Evolutionary conservation across 2,888 invertebrate species (phyloP).

Genomic region (Geotrupes spiniger): DNA sequence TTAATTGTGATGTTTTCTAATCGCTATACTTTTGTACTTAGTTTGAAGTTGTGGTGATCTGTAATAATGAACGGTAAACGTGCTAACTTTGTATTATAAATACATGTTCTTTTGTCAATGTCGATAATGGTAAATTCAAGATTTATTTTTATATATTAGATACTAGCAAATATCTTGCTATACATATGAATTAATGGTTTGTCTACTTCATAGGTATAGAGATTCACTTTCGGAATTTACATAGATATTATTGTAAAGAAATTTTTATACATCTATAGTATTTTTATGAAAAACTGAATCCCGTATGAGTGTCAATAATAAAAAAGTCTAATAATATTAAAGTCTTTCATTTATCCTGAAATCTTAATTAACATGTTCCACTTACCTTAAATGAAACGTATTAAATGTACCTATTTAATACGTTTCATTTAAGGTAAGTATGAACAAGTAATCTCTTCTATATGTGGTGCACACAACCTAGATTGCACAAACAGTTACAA

Average conservation of each 20-base stretch:
- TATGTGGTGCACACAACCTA: no score
- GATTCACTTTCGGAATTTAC: conserved; percentile 17
- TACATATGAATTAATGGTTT: conserved; percentile 30
- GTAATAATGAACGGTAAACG: conserved; percentile 16
- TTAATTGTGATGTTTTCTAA: conserved; percentile 13
- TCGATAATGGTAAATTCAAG: conserved; percentile 20
- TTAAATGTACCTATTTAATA: no score
- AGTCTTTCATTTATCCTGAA: not conserved
- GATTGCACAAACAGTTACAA: no score
- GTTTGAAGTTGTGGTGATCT: conserved; percentile 9
- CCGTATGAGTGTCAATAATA: conserved; percentile 19
- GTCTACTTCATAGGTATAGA: conserved; percentile 28
- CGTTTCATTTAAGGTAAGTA: no score
- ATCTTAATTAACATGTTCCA: not conserved
- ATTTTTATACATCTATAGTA: conserved; percentile 24
- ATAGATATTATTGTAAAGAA: conserved; percentile 16
- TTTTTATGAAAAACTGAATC: conserved; percentile 19
- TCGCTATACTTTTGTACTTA: conserved; percentile 20
- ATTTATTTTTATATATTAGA: conserved; percentile 32
- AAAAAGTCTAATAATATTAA: conserved; percentile 8
- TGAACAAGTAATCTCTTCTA: no score
- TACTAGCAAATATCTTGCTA: conserved; percentile 30
- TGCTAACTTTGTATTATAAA: conserved; percentile 23
- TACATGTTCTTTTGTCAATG: conserved; percentile 22
- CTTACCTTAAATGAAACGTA: no score